Evolutionary conservation across 2,888 invertebrate genomes (phyloP).

Genomic region (Dysmachus trigonus): DNA sequence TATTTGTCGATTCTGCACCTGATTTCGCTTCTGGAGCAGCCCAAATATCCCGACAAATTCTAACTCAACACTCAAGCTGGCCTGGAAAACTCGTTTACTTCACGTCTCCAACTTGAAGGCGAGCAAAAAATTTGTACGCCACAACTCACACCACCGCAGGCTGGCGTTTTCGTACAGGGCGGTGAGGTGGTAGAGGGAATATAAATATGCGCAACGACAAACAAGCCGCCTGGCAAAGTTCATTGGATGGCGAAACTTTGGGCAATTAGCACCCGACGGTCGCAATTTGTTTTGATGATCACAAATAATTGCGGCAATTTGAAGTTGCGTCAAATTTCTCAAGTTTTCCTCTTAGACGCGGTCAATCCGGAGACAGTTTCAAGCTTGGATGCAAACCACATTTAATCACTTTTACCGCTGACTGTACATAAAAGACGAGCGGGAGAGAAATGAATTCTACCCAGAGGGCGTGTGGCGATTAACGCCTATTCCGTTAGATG

Average conservation of each 20-base stretch:
- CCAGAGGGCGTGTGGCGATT: not conserved
- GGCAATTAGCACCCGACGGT: not conserved
- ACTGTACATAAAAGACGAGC: not conserved
- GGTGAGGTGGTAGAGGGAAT: not conserved
- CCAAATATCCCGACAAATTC: not conserved
- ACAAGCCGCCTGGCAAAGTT: not conserved
- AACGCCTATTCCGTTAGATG: not conserved
- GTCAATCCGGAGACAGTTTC: not conserved
- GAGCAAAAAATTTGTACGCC: slow-evolving; percentile 18
- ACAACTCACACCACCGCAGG: not conserved
- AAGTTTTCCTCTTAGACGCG: rapidly evolving
- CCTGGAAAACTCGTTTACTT: not conserved
- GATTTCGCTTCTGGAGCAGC: not conserved
- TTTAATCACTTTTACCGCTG: not conserved
- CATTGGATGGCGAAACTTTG: not conserved
- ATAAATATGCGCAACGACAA: not conserved
- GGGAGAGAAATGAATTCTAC: not conserved
- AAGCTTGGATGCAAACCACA: not conserved
- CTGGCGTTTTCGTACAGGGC: not conserved
- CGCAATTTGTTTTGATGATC: not conserved
- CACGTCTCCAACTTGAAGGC: not conserved
- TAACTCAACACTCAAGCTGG: not conserved
- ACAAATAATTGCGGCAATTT: not conserved
- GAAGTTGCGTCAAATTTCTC: not conserved
- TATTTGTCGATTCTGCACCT: not conserved